Evolutionary conservation across 2,113 vertebrate genomes (phyloP), one percentile per base, ranked within the genome.

Genomic region (Paradisaea rubra): DNA sequence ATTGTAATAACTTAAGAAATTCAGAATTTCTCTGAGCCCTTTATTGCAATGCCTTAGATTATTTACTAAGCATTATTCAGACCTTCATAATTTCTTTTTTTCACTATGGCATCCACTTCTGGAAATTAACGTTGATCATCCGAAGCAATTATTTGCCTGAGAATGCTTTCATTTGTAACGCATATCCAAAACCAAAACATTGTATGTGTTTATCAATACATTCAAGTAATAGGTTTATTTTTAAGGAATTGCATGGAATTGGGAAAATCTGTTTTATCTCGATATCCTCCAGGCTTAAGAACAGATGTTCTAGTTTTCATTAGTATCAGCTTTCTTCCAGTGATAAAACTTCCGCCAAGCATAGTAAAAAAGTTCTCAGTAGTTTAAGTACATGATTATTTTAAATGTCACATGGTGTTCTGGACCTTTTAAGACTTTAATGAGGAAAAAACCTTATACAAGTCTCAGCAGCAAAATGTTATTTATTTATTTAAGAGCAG

Each of bases 341-440:
- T 39, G 71, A 95, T 69, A 91, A 82, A 93, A 83, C 13, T 44
- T 90, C 6, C 2, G 54, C 80, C 91, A 95, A 90, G n/a, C 86
- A 92, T n/a, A 91, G 37, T 74, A 74, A 52, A 64, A 83, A 82
- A 68, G 42, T 47, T 54, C 39, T 89, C 30, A 84, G 61, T 28
- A 85, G 23, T 91, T 89, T 79, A 76, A 91, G 44, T n/a, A 68
- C 35, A 47, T 47, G 30, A 76, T 91, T 94, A 89, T 93, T 91
- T 88, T 42, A 82, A 76, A 66, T 68, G 35, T 64, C 82, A 91
- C 57, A 90, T 35, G 22, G 47, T 54, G 41, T 91, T 94, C 53
- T 95, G 56, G 65, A 79, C 23, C 35, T 71, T 76, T 85, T 71
- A 82, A 90, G 28, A 11, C 53, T 88, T 76, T 60, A 90, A 76